Percentiles rank a stretch among this genome's conserved stretches.
Evolutionary conservation across 2,797 vertebrate genomes (phyloP).

Genomic region (Iguana delicatissima): DNA sequence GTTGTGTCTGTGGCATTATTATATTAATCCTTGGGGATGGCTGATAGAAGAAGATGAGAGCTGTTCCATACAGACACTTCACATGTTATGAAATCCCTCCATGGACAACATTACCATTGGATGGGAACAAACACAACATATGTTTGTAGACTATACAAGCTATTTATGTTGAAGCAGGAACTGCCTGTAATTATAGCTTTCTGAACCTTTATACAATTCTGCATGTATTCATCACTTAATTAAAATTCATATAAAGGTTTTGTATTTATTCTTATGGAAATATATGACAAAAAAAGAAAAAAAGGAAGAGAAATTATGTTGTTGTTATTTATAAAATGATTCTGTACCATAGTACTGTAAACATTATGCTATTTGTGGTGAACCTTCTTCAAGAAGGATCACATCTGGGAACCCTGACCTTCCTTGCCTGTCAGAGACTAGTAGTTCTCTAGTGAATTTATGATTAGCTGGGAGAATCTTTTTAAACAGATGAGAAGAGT

Average conservation of each 20-base stretch:
- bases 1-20: constrained; percentile 37
- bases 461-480: constrained; percentile 29
- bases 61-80: background rate
- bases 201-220: background rate
- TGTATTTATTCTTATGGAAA: background rate
- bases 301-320: background rate
- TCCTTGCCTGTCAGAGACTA: constrained; percentile 7
- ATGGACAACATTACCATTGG: background rate
- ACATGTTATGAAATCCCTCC: background rate
- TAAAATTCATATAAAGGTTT: background rate
- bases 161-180: background rate
- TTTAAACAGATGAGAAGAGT: constrained; percentile 52
- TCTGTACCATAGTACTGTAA: background rate
- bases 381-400: constrained; percentile 34
- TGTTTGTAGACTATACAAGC: background rate
- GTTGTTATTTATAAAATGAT: background rate
- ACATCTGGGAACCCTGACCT: background rate
- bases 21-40: constrained; percentile 28
- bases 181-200: background rate
- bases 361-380: background rate
- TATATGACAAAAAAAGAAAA: background rate
- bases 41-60: constrained; percentile 28
- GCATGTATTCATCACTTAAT: background rate
- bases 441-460: background rate
- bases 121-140: background rate